Evolutionary conservation across 2,113 vertebrate species (phyloP).

Genomic region (Chloebia gouldiae): DNA sequence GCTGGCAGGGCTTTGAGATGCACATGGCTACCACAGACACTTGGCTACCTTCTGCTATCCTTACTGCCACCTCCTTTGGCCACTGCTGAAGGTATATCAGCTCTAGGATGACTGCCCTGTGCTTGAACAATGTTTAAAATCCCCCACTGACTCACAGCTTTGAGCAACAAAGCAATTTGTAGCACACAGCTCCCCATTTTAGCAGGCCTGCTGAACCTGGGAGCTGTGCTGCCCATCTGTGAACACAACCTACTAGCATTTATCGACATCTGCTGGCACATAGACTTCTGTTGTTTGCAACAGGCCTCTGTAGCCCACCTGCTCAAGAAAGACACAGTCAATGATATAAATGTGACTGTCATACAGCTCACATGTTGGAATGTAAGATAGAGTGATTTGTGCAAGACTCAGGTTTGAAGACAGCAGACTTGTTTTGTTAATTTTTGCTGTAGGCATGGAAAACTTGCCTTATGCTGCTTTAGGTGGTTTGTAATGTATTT

Average conservation of each 20-base stretch:
- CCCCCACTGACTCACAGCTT: background rate
- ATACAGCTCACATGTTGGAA: fast-evolving
- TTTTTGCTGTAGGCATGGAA: conserved; percentile 19
- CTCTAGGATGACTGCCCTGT: fast-evolving
- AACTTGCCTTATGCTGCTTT: background rate
- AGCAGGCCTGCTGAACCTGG: background rate
- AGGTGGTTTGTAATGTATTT: background rate
- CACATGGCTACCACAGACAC: background rate
- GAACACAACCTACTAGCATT: background rate
- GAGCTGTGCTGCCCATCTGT: background rate
- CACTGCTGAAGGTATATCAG: background rate
- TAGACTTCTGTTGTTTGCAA: background rate
- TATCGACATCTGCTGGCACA: background rate
- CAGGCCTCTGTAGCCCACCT: background rate
- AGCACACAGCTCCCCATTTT: fast-evolving
- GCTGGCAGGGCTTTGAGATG: background rate
- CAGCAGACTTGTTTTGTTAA: background rate
- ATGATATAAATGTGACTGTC: background rate
- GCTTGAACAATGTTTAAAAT: background rate
- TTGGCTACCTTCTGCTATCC: background rate
- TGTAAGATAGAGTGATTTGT: background rate
- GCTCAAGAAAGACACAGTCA: background rate
- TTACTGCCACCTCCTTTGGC: background rate
- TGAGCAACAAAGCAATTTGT: background rate
- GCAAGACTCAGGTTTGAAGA: background rate